A percentile compares a stretch with the other conserved stretches of the same genome.
These are phyloP conservation scores for Trididemnum clinides DNA, from an alignment of 23 tunicate genomes.

Conservation along the genomic window DNA sequence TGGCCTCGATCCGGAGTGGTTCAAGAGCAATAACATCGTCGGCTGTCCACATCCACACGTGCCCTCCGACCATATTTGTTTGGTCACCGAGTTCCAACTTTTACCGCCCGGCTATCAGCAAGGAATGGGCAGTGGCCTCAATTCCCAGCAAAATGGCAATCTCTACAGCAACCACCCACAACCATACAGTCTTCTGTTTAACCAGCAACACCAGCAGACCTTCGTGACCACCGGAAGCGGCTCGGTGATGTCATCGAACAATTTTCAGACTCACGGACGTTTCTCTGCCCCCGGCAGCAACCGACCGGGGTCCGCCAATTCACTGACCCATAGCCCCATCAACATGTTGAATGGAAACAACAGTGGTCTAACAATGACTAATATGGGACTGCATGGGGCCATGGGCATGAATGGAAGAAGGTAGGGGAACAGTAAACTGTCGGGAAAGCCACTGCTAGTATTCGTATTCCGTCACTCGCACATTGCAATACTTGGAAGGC, in stretches of 20 bases:
- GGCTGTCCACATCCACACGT: slow-evolving; percentile 99
- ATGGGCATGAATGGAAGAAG: slow-evolving; percentile 62
- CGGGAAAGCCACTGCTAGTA: no score
- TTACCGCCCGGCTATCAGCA: slow-evolving; percentile 63
- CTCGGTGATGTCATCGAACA: neutral
- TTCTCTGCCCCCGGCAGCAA: slow-evolving; percentile 37
- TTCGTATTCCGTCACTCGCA: no score
- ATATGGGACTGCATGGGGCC: slow-evolving; percentile 42
- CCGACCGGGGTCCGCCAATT: slow-evolving; percentile 70
- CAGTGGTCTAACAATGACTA: slow-evolving; percentile 20
- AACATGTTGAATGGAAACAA: slow-evolving; percentile 71
- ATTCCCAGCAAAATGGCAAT: slow-evolving; percentile 9
- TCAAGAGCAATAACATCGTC: slow-evolving; percentile 57
- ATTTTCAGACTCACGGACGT: slow-evolving; percentile 15
- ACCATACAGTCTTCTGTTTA: slow-evolving; percentile 38
- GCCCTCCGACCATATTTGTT: slow-evolving; percentile 93
- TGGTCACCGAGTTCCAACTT: slow-evolving; percentile 94
- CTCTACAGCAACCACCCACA: slow-evolving; percentile 31
- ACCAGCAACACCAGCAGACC: slow-evolving; percentile 12
- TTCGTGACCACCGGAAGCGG: neutral
- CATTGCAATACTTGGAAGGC: no score
- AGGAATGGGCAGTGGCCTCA: neutral
- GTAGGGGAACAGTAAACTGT: slow-evolving; percentile 38
- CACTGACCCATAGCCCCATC: slow-evolving; percentile 64
- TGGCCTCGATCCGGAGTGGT: slow-evolving; percentile 81